Percentiles rank a stretch among this genome's conserved stretches.
phyloP scores from a whole-genome alignment of 30 jellyfish, hydroid and myxozoan genomes.

The Catostylus mosaicus region DNA sequence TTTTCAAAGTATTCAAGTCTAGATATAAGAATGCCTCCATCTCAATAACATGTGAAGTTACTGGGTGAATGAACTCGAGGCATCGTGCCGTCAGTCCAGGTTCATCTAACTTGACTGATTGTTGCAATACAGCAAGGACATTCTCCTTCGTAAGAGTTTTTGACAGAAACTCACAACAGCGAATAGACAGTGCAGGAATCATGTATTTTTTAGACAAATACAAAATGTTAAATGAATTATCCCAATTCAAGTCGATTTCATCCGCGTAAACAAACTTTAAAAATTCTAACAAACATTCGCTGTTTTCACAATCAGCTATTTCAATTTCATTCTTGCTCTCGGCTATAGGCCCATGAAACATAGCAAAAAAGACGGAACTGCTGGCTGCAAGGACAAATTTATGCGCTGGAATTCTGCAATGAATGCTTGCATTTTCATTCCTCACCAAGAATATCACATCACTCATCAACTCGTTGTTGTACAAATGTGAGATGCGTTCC shows the following conservation, averaged over 20 bases:
- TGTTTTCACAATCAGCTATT: conserved; percentile 51
- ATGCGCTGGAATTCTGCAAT: conserved; percentile 51
- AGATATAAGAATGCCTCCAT: conserved; percentile 62
- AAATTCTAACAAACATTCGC: conserved; percentile 44
- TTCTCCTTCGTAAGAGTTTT: conserved; percentile 55
- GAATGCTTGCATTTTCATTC: neutral
- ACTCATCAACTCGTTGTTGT: conserved; percentile 59
- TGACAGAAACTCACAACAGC: conserved; percentile 48
- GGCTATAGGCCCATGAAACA: conserved; percentile 63
- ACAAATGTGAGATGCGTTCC: conserved; percentile 47
- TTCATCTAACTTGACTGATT: conserved; percentile 61
- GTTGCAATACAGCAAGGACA: conserved; percentile 64
- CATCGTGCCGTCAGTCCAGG: conserved; percentile 27
- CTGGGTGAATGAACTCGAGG: conserved; percentile 60
- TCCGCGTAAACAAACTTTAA: conserved; percentile 43
- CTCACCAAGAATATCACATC: conserved; percentile 47
- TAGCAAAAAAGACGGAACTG: conserved; percentile 67
- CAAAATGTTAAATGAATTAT: conserved; percentile 41
- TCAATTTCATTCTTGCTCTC: conserved; percentile 40
- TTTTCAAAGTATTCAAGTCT: conserved; percentile 36
- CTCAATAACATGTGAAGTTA: conserved; percentile 31
- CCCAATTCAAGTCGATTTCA: conserved; percentile 49
- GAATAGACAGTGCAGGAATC: conserved; percentile 46
- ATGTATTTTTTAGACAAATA: conserved; percentile 60
- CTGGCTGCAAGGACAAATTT: conserved; percentile 59